These are phyloP conservation scores for Phyllotis vaccarum DNA, from an alignment of 2,797 vertebrate species.

Conservation along the genomic window DNA sequence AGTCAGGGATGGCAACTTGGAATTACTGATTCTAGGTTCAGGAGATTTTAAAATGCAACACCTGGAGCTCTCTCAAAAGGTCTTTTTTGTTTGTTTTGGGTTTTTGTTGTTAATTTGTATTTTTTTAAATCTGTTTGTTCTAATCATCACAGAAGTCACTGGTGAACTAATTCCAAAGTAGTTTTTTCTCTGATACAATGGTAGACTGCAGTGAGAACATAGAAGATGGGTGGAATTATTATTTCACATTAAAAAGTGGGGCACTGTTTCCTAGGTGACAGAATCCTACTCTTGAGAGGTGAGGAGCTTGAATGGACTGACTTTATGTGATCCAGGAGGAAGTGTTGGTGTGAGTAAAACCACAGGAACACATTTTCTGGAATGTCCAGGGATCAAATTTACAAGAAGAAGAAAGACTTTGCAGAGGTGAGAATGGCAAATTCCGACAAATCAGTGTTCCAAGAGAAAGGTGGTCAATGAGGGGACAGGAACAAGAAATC, in stretches of 20 bases:
- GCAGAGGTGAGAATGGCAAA: not conserved
- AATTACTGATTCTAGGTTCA: slow-evolving; percentile 40
- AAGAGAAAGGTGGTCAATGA: not conserved
- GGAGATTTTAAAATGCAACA: slow-evolving; percentile 42
- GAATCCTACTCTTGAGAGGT: not conserved
- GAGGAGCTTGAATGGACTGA: not conserved
- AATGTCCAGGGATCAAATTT: not conserved
- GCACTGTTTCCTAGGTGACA: not conserved
- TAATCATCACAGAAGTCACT: not conserved
- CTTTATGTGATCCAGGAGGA: not conserved
- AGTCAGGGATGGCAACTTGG: slow-evolving; percentile 9
- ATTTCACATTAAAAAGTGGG: not conserved
- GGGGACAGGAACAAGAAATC: not conserved
- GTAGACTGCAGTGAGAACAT: not conserved
- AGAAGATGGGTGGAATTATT: not conserved
- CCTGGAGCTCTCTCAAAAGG: not conserved
- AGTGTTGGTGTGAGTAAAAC: not conserved
- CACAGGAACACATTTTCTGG: not conserved
- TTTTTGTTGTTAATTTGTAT: too few relatives aligned
- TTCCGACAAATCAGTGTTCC: not conserved
- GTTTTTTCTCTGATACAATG: not conserved
- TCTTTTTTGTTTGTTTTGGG: too few relatives aligned
- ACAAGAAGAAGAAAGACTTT: not conserved
- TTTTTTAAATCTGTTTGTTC: too few relatives aligned
- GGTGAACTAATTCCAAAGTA: not conserved